These are phyloP conservation scores for Triplophysa yarkandensis DNA, from an alignment of 2,797 vertebrate species.

Conservation along the genomic window DNA sequence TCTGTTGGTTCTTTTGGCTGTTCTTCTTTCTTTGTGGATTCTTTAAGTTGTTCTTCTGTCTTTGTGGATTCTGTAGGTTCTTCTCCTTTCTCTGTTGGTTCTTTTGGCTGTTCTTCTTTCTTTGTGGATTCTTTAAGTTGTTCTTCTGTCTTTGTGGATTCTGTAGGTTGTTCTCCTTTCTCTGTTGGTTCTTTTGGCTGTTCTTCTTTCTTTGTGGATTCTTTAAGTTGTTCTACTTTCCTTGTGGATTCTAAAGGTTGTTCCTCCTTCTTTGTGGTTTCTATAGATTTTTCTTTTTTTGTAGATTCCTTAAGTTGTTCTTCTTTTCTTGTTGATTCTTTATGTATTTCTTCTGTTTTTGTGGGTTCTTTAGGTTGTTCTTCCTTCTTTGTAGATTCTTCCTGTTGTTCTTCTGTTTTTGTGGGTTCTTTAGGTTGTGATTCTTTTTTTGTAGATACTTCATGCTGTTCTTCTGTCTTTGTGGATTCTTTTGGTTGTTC, in stretches of 20 bases:
- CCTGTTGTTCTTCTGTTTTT: conserved; percentile 26
- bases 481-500: conserved; percentile 26
- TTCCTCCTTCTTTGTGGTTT: conserved; percentile 15
- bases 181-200: conserved; percentile 31
- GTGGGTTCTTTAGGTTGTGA: conserved; percentile 22
- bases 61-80: conserved; percentile 31
- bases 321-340: conserved; percentile 32
- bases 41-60: conserved; percentile 26
- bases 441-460: too few species aligned
- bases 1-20: conserved; percentile 31
- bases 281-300: conserved; percentile 5
- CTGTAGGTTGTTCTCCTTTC: conserved; percentile 18
- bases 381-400: conserved; percentile 12
- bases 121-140: conserved; percentile 32
- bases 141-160: conserved; percentile 27
- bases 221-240: conserved; percentile 30
- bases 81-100: conserved; percentile 3
- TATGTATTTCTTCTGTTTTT: conserved; percentile 26
- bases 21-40: conserved; percentile 34
- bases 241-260: conserved; percentile 23
- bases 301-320: conserved; percentile 25
- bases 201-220: conserved; percentile 34
- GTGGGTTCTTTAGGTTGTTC: conserved; percentile 19
- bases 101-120: conserved; percentile 40
- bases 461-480: conserved; percentile 22